Conservation (phyloP, 2,113 vertebrate genomes). For the Psophia crepitans region DNA sequence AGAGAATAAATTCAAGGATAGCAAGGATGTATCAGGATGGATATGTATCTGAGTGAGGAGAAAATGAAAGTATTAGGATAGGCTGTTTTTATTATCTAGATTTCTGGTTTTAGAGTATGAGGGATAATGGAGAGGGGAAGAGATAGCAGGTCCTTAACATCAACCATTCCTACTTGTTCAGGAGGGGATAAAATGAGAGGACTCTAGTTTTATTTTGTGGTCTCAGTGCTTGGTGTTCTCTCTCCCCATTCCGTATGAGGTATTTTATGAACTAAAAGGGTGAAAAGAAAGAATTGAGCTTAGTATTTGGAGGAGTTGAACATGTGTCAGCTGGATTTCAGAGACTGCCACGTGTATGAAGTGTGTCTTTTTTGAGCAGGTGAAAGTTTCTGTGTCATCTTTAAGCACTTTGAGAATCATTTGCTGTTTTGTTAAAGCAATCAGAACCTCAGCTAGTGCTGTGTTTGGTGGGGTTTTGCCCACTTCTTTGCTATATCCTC, state of each 20-base stretch:
- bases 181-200: background rate
- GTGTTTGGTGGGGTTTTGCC: background rate
- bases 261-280: background rate
- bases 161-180: background rate
- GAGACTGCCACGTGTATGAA: background rate
- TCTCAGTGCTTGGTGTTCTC: background rate
- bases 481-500: background rate
- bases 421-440: too few relatives aligned
- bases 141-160: background rate
- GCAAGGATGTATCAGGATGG: background rate
- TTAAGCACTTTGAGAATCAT: too few relatives aligned
- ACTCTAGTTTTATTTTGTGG: background rate
- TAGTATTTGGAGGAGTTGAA: background rate
- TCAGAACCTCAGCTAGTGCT: background rate
- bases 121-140: background rate
- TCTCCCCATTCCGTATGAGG: background rate
- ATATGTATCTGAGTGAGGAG: background rate
- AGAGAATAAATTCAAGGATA: background rate
- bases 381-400: background rate
- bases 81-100: background rate
- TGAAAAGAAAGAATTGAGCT: background rate
- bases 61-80: background rate
- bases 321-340: background rate
- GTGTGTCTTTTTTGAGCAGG: background rate
- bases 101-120: background rate